Conservation (phyloP, 2,113 vertebrate species). For the Calidris pygmaea region DNA sequence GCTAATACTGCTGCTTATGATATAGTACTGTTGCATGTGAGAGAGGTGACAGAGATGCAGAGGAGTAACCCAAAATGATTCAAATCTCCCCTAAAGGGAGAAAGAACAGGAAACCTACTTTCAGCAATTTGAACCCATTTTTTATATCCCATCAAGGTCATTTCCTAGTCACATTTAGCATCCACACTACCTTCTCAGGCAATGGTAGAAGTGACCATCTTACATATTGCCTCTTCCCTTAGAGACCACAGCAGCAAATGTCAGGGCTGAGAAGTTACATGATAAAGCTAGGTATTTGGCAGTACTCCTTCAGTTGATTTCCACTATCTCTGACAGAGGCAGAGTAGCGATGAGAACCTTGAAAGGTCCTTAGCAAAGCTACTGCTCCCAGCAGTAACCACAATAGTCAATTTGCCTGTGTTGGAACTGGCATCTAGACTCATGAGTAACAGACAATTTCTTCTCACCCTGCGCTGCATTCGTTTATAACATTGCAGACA, state of each 20-base stretch:
- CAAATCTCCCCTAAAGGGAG: background rate
- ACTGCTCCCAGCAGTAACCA: background rate
- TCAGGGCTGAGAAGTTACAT: background rate
- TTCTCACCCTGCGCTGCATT: background rate
- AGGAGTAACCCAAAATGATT: background rate
- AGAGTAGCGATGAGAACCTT: background rate
- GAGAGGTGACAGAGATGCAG: background rate
- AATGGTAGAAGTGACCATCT: background rate
- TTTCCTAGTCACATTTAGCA: background rate
- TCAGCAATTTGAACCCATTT: background rate
- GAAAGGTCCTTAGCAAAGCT: background rate
- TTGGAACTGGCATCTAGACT: background rate
- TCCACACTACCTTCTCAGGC: background rate
- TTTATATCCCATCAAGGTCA: fast-evolving
- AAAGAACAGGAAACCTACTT: background rate
- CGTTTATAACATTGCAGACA: background rate
- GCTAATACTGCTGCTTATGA: background rate
- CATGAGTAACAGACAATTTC: background rate
- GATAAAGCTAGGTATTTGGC: background rate
- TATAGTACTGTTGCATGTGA: background rate
- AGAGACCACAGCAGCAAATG: background rate
- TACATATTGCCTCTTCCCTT: background rate
- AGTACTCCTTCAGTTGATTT: background rate
- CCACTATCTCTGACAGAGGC: background rate
- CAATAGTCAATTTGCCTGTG: background rate